A percentile compares a stretch with the other conserved stretches of the same genome.
Conservation (phyloP, 2,888 invertebrate genomes). For the Zaprionus obscuricornis region DNA sequence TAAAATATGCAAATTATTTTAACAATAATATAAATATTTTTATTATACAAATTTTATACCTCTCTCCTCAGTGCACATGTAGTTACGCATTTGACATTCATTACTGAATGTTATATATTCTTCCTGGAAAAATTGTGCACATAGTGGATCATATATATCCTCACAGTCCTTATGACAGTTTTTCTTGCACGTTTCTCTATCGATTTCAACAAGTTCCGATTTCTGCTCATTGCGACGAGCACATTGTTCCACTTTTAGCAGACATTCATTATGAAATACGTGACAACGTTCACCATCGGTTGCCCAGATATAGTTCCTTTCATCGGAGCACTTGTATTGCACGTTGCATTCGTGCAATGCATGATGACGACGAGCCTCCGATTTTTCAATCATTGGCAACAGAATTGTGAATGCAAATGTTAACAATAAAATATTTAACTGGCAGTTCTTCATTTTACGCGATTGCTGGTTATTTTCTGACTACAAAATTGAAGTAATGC, state of each 20-base stretch:
- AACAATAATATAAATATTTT: background rate
- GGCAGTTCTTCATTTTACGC: constrained; percentile 4
- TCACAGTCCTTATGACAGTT: constrained; percentile 9
- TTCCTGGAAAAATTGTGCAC: constrained; percentile 34
- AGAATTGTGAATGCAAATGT: background rate
- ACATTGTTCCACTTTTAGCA: constrained; percentile 19
- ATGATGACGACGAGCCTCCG: background rate
- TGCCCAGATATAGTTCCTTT: constrained; percentile 29
- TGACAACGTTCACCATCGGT: constrained; percentile 35
- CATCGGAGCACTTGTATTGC: constrained; percentile 6
- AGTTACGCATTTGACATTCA: constrained; percentile 28
- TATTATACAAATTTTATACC: background rate
- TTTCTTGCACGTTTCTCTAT: constrained; percentile 18
- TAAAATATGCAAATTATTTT: background rate
- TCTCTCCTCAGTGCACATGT: constrained; percentile 8
- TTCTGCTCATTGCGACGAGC: constrained; percentile 1
- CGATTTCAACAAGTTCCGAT: constrained; percentile 9
- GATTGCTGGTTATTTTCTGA: background rate
- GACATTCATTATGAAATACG: constrained; percentile 18
- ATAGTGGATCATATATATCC: constrained; percentile 6
- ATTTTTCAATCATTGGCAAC: no score
- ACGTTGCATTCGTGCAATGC: constrained; percentile 11
- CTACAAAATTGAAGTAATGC: background rate
- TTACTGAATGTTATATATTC: constrained; percentile 21
- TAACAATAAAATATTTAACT: background rate